Conservation (phyloP, 1,140 invertebrate genomes). For the Drosophila santomea region DNA sequence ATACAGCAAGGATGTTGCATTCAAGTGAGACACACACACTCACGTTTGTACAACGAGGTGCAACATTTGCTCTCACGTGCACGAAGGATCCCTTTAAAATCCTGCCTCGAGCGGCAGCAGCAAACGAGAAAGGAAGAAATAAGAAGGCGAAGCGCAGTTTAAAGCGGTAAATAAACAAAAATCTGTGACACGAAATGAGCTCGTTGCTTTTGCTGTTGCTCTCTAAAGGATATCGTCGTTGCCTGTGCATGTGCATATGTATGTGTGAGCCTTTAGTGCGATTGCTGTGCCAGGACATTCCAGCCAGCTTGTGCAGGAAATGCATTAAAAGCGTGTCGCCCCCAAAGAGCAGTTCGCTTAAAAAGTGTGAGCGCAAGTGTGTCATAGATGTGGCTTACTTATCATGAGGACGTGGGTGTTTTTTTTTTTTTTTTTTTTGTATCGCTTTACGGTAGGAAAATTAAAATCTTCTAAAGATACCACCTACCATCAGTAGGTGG, state of each 20-base stretch:
- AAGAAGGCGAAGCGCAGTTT: conserved; percentile 30
- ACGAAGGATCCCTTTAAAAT: conserved; percentile 28
- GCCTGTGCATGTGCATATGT: not conserved
- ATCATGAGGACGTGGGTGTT: conserved; percentile 12
- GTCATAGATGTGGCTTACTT: conserved; percentile 20
- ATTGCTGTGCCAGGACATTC: conserved; percentile 42
- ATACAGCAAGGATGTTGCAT: conserved; percentile 28
- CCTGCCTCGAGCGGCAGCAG: conserved; percentile 26
- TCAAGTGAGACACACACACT: conserved; percentile 18
- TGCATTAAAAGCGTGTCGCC: conserved; percentile 66
- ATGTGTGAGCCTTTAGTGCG: conserved; percentile 41
- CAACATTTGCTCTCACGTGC: conserved; percentile 24
- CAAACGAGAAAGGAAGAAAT: conserved; percentile 11
- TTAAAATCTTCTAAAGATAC: no score
- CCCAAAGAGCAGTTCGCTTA: conserved; percentile 40
- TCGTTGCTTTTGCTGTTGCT: conserved; percentile 34
- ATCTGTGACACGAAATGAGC: conserved; percentile 71
- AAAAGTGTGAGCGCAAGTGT: conserved; percentile 17
- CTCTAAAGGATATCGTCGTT: conserved; percentile 43
- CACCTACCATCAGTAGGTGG: no score
- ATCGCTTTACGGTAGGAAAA: no score
- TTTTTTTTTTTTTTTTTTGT: no score
- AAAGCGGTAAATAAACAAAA: conserved; percentile 67
- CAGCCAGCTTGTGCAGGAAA: conserved; percentile 49
- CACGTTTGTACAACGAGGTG: conserved; percentile 10